These are phyloP conservation scores for Zalophus californianus DNA, from an alignment of 2,797 vertebrate genomes.

Conservation along the genomic window DNA sequence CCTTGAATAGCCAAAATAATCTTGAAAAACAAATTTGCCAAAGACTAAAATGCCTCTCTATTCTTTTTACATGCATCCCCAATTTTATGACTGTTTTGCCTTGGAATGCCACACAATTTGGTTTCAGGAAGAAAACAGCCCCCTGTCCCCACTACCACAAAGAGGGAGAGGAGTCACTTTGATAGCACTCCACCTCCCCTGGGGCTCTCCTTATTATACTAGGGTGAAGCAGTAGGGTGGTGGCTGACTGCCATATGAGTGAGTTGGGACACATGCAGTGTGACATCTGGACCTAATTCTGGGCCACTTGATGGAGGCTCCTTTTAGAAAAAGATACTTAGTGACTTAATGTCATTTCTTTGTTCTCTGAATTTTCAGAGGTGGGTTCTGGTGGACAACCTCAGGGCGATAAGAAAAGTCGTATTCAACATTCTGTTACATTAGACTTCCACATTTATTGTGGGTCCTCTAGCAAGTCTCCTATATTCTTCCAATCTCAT, in stretches of 20 bases:
- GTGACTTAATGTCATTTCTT: background rate
- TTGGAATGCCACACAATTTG: background rate
- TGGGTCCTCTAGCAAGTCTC: background rate
- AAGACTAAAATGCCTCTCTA: background rate
- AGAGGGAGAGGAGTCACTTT: background rate
- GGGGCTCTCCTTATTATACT: background rate
- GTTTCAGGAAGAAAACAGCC: background rate
- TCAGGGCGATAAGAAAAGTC: background rate
- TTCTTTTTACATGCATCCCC: background rate
- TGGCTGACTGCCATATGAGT: background rate
- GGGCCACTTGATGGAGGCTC: background rate
- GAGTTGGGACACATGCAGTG: background rate
- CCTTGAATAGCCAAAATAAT: background rate
- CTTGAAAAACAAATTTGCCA: background rate
- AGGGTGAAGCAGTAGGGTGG: background rate
- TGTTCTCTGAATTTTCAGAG: background rate
- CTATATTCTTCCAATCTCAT: background rate
- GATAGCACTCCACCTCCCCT: background rate
- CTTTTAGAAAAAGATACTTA: background rate
- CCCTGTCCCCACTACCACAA: background rate
- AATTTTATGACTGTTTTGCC: background rate
- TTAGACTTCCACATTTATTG: background rate
- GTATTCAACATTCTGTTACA: background rate
- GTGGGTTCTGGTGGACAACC: background rate
- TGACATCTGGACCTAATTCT: background rate